Evolutionary conservation across 2,797 vertebrate genomes (phyloP).

Genomic region (Pipistrellus pygmaeus): DNA sequence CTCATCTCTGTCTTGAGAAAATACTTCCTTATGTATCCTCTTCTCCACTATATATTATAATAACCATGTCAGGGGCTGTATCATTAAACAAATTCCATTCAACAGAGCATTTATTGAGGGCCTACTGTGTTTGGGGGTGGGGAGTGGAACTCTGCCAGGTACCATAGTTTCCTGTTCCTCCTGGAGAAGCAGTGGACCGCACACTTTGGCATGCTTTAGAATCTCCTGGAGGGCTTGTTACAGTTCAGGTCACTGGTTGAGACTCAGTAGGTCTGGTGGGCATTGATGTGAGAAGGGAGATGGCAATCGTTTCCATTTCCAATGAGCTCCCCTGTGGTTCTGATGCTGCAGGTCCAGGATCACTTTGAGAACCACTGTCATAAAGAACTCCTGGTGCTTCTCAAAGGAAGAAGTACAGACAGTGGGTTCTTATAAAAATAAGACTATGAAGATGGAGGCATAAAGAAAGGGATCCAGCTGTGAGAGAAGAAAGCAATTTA

Average conservation of each 20-base stretch:
- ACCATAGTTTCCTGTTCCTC: not conserved
- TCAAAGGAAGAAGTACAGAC: not conserved
- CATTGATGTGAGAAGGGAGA: not conserved
- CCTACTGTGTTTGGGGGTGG: not conserved
- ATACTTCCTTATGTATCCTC: not conserved
- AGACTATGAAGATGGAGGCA: not conserved
- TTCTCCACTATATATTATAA: not conserved
- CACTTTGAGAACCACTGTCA: not conserved
- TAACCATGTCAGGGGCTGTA: not conserved
- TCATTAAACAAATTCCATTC: conserved; percentile 4
- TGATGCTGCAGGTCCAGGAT: not conserved
- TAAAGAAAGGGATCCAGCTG: not conserved
- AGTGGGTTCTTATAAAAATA: not conserved
- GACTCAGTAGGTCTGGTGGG: not conserved
- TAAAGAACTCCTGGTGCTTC: not conserved
- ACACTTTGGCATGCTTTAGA: not conserved
- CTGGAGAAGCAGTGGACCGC: not conserved
- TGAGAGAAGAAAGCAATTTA: not conserved
- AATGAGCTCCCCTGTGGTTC: not conserved
- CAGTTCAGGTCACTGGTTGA: not conserved
- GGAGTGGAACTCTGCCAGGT: not conserved
- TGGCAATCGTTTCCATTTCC: not conserved
- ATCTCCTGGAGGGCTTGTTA: not conserved
- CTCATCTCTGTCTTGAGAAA: not conserved
- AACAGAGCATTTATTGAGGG: not conserved